Percentiles rank a stretch among this genome's conserved stretches.
These are phyloP conservation scores for Saccostrea cuccullata DNA, from an alignment of 1,140 invertebrate species.

Conservation along the genomic window DNA sequence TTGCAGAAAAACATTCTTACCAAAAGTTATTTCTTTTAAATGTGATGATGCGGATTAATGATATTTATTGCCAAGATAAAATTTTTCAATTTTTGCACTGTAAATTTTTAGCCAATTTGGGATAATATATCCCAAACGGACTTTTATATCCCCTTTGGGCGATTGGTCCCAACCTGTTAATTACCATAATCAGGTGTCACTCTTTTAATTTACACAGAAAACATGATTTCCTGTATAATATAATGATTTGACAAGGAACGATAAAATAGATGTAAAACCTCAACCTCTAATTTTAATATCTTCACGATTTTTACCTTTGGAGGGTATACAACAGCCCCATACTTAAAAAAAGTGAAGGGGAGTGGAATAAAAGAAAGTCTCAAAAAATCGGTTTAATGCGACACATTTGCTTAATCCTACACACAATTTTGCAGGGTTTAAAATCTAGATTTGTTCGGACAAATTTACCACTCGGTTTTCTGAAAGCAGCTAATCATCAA, in stretches of 20 bases:
- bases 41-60: too few relatives aligned
- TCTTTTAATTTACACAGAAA: slow-evolving; percentile 11
- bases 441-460: background rate
- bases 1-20: too few relatives aligned
- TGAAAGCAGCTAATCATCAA: background rate
- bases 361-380: background rate
- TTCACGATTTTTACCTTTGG: slow-evolving; percentile 11
- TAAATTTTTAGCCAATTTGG: too few relatives aligned
- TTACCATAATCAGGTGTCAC: slow-evolving; percentile 15
- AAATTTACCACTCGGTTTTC: slow-evolving; percentile 11
- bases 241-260: too few relatives aligned
- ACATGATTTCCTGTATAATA: background rate
- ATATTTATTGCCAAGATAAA: too few relatives aligned
- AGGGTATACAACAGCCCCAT: background rate
- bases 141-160: too few relatives aligned
- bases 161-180: background rate
- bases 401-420: background rate
- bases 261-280: background rate
- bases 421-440: slow-evolving; percentile 4
- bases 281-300: background rate
- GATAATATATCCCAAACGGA: too few relatives aligned
- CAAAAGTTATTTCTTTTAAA: too few relatives aligned
- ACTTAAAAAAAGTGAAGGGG: background rate
- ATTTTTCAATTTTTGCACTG: too few relatives aligned
- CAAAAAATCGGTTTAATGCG: slow-evolving; percentile 7